These are phyloP conservation scores for Ladona fulva DNA, from an alignment of 1,140 invertebrate genomes.

Conservation along the genomic window DNA sequence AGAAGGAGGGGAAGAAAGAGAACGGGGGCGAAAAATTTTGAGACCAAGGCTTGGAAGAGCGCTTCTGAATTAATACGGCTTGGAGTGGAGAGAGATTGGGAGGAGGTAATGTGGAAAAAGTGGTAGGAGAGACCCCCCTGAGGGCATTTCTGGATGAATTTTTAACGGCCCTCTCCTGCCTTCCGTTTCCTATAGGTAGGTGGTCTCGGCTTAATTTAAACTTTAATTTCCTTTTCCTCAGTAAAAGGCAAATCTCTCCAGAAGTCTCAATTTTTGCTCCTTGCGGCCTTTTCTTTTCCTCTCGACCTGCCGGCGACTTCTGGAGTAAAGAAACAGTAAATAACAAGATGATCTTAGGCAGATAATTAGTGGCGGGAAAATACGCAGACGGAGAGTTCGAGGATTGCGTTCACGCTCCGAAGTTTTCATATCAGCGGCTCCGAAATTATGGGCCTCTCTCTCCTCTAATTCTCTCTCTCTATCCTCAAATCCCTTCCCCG, in stretches of 20 bases:
- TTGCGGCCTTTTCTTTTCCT: background rate
- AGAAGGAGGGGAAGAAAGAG: background rate
- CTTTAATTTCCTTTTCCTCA: background rate
- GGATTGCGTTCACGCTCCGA: too few species aligned
- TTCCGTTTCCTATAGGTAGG: constrained; percentile 8
- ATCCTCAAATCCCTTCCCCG: too few species aligned
- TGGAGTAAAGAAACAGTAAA: too few species aligned
- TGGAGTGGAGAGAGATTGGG: background rate
- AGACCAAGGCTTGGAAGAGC: background rate
- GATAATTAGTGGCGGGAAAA: too few species aligned
- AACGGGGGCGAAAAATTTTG: background rate
- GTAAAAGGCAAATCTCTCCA: constrained; percentile 4
- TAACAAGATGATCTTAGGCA: too few species aligned
- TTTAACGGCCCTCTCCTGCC: background rate
- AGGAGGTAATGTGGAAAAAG: background rate
- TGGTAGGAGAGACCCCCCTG: background rate
- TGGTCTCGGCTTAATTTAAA: constrained; percentile 9
- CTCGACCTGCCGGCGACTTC: too few species aligned
- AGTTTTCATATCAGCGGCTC: too few species aligned
- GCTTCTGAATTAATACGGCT: background rate
- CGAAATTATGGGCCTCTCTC: too few species aligned
- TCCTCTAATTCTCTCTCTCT: too few species aligned
- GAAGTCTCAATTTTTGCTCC: background rate
- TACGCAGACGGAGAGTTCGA: too few species aligned
- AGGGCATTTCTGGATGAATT: constrained; percentile 5